These are phyloP conservation scores for Lacerta viridis DNA, from an alignment of 2,797 vertebrate species.

Conservation along the genomic window DNA sequence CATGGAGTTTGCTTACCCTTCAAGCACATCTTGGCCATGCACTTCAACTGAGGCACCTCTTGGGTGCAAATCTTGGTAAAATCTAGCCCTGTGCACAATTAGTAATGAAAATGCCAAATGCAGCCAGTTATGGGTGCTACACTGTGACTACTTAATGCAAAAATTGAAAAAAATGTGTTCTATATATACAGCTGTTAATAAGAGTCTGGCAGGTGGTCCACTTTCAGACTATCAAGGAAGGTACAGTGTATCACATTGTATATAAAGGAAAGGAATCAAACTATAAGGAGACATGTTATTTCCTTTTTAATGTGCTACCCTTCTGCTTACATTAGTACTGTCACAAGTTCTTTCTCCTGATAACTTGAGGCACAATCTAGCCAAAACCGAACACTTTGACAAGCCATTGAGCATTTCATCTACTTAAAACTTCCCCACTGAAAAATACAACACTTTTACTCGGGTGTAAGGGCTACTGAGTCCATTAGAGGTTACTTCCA, in stretches of 20 bases:
- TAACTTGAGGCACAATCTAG: not conserved
- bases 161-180: not conserved
- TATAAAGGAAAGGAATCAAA: not conserved
- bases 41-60: not conserved
- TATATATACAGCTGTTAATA: not conserved
- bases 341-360: no score
- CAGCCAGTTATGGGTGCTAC: not conserved
- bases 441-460: not conserved
- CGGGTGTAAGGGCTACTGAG: not conserved
- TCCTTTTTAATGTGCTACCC: not conserved
- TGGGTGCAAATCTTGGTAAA: not conserved
- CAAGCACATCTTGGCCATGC: not conserved
- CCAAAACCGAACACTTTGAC: not conserved
- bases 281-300: not conserved
- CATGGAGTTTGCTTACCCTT: not conserved
- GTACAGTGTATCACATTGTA: not conserved
- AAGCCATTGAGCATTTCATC: not conserved
- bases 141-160: not conserved
- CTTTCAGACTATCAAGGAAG: not conserved
- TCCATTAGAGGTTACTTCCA: not conserved
- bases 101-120: not conserved
- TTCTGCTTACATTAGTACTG: not conserved
- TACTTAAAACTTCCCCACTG: not conserved
- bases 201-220: not conserved
- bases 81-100: not conserved